Percentiles rank a stretch among this genome's conserved stretches.
Evolutionary conservation across 2,113 vertebrate species (phyloP).

Genomic region (Prochilodus magdalenae): DNA sequence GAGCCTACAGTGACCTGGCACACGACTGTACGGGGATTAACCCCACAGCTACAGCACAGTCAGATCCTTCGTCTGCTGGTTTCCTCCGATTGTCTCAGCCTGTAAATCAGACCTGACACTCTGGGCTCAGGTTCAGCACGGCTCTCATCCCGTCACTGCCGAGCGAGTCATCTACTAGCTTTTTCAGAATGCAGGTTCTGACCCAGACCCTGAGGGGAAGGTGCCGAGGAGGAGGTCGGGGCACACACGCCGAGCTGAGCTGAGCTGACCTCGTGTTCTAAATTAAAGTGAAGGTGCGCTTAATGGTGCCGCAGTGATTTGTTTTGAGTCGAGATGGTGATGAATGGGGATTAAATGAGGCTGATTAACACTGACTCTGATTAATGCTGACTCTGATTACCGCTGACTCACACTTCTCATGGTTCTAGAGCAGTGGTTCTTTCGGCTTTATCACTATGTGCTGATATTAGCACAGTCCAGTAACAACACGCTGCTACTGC

Average conservation of each 20-base stretch:
- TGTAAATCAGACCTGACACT: constrained; percentile 1
- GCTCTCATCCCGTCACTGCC: constrained; percentile 50
- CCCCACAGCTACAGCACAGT: not conserved
- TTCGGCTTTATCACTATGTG: not conserved
- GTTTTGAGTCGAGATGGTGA: not conserved
- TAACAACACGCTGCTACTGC: no score
- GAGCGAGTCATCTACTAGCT: not conserved
- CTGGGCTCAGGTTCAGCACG: constrained; percentile 28
- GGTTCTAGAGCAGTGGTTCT: not conserved
- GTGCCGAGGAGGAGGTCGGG: not conserved
- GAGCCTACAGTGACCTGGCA: not conserved
- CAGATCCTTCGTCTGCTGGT: not conserved
- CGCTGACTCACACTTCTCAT: no score
- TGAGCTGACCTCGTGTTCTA: not conserved
- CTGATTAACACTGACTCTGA: not conserved
- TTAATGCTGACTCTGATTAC: no score
- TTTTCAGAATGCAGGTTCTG: constrained; percentile 6
- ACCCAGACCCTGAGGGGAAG: not conserved
- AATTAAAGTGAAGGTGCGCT: not conserved
- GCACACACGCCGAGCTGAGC: not conserved
- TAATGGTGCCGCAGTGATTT: not conserved
- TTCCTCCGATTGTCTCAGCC: not conserved
- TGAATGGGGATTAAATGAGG: not conserved
- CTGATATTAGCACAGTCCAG: no score
- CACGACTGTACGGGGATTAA: not conserved